Conservation (phyloP, 2,797 vertebrate species). For the Rhincodon typus region DNA sequence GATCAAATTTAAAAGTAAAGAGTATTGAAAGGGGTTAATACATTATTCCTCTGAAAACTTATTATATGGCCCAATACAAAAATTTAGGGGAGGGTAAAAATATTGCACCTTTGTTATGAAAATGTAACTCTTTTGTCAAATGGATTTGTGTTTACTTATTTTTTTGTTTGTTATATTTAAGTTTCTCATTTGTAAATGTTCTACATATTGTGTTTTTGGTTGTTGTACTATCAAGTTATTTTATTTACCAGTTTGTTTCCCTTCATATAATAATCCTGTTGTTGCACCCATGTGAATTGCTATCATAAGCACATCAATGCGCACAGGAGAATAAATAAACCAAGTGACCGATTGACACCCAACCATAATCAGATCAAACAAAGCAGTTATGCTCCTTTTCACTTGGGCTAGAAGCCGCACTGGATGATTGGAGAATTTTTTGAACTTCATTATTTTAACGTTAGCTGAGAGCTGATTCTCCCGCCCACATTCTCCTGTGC, state of each 20-base stretch:
- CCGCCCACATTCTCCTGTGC: neutral
- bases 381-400: no score
- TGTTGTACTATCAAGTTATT: neutral
- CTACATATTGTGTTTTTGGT: neutral
- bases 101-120: neutral
- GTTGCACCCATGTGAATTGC: neutral
- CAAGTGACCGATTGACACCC: neutral
- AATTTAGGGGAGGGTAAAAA: neutral
- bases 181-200: neutral
- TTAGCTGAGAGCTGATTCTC: neutral
- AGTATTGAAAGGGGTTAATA: neutral
- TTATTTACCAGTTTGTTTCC: neutral
- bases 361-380: neutral
- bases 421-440: neutral
- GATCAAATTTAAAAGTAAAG: neutral
- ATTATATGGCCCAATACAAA: neutral
- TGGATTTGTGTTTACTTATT: neutral
- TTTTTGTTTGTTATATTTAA: neutral
- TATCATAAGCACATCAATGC: neutral
- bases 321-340: neutral
- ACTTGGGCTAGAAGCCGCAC: neutral
- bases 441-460: slow-evolving; percentile 11
- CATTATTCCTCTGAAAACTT: neutral
- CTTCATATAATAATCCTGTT: neutral
- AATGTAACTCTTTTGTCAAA: neutral